Base-by-base conservation (phyloP, 2,888 invertebrate species). In the Anodontia alba region DNA sequence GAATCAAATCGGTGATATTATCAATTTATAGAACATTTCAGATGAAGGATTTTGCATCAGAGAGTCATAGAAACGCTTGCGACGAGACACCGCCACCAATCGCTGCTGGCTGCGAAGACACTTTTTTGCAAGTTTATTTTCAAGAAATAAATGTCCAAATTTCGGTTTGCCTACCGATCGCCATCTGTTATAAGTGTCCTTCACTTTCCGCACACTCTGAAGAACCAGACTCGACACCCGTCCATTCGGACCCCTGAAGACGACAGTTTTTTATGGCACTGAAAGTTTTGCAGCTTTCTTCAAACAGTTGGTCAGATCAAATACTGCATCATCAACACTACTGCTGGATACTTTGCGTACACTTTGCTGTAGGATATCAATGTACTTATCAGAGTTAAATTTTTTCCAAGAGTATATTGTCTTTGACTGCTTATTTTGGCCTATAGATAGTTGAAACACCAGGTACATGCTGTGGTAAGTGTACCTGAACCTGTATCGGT, bases 41-140 rank as follows among this genome's bases (percentile, higher is more conserved):
- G 72, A 31, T 0, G 54, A 46, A 3, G 42, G 72, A 38, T 72
- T 72, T 57, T 71, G 51, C 51, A 71, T 71, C 10, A 38, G 38
- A 51, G 31, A 5, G 29, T 2, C 23, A 51, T 71, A 72, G 29
- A 72, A 57, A 23, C 20, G n/a, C 51, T 57, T 54, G 8, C 57
- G 31, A 10, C 38, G 23, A 38, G 15, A 20, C 54, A 10, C 23
- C 26, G 36, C 57, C n/a, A 26, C 36, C 12, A 49, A 0, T 2
- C 57, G 54, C 33, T 62, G 62, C 12, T 62, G 62, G 10, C 33
- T 20, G 17, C 33, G 8, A 3, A 62, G 20, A 20, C 3, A 2
- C 17, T 20, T 46, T 20, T 46, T 46, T 46, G 46, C n/a, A 12
- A 46, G n/a, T 46, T 20, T 46, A 46, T 46, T 46, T 46, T 8